These are phyloP conservation scores for Litoditis marina DNA, from an alignment of 2,888 invertebrate species.

Conservation along the genomic window DNA sequence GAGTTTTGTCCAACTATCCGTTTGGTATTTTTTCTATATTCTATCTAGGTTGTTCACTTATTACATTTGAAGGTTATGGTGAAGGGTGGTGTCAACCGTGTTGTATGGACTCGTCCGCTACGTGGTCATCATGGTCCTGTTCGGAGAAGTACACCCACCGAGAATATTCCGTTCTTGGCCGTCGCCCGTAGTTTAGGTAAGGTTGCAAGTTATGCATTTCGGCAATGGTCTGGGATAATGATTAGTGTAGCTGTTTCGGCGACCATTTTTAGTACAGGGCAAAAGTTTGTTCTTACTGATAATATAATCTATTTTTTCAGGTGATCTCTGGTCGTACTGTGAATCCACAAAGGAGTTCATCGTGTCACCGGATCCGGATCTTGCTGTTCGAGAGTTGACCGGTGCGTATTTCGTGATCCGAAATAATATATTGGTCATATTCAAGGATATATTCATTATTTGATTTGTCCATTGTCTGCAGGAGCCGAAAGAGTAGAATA, in stretches of 20 bases:
- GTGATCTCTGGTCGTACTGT: conserved; percentile 97
- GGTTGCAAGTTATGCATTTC: conserved; percentile 10
- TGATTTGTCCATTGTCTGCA: no score
- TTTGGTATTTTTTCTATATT: no score
- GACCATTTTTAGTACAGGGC: neutral
- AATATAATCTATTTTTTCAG: conserved; percentile 61
- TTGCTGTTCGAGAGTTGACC: conserved; percentile 69
- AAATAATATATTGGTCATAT: no score
- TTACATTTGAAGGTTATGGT: conserved; percentile 64
- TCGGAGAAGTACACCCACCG: conserved; percentile 81
- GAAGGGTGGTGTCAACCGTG: conserved; percentile 83
- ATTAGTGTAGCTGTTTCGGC: no score
- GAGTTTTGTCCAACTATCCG: no score
- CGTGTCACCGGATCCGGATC: conserved; percentile 96
- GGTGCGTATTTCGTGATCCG: neutral
- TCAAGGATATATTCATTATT: no score
- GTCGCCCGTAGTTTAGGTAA: conserved; percentile 86
- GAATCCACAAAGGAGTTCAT: conserved; percentile 84
- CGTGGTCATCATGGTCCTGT: conserved; percentile 82
- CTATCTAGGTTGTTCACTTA: no score
- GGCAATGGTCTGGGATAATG: no score
- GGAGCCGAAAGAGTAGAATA: no score
- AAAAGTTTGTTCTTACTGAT: no score
- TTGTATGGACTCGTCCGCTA: conserved; percentile 92
- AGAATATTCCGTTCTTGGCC: conserved; percentile 90